Conservation (phyloP, 2,888 invertebrate species). For the Pseudanteris insignis region DNA sequence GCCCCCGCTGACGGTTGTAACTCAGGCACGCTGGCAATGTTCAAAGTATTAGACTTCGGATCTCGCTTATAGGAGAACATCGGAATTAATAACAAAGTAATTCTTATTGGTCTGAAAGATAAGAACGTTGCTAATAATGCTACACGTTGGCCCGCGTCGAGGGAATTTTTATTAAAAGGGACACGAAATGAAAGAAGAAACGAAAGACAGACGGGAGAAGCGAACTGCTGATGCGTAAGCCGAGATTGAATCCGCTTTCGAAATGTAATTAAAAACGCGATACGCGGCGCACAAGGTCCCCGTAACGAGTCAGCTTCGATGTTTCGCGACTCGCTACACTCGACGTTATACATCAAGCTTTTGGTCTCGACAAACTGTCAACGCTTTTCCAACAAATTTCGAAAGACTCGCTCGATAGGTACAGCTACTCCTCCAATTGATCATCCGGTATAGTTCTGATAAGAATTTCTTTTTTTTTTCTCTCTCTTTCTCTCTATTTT, state of each 20-base stretch:
- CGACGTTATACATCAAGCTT: too few species aligned
- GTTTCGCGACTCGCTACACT: constrained; percentile 17
- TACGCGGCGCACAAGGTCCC: constrained; percentile 46
- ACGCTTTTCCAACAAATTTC: too few species aligned
- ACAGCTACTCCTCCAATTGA: too few species aligned
- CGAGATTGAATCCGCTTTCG: constrained; percentile 61
- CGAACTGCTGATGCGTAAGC: constrained; percentile 45
- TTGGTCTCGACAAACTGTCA: too few species aligned
- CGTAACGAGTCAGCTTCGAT: constrained; percentile 26
- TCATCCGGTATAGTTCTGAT: too few species aligned
- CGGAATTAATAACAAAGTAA: constrained; percentile 64
- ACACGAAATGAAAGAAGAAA: constrained; percentile 46
- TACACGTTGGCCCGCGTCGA: constrained; percentile 56
- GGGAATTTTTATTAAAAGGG: constrained; percentile 62
- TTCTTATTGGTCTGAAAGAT: constrained; percentile 60
- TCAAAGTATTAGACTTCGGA: constrained; percentile 45
- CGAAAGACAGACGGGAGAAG: constrained; percentile 44
- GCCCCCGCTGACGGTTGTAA: not conserved
- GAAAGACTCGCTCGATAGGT: too few species aligned
- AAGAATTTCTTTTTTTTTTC: too few species aligned
- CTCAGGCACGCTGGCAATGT: constrained; percentile 23
- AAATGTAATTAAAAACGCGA: constrained; percentile 65
- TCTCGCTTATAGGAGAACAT: constrained; percentile 47
- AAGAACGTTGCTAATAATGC: constrained; percentile 63
- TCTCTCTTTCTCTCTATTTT: too few species aligned